These are phyloP conservation scores for Keiferia lycopersicella DNA, from an alignment of 2,888 invertebrate species.

Conservation along the genomic window DNA sequence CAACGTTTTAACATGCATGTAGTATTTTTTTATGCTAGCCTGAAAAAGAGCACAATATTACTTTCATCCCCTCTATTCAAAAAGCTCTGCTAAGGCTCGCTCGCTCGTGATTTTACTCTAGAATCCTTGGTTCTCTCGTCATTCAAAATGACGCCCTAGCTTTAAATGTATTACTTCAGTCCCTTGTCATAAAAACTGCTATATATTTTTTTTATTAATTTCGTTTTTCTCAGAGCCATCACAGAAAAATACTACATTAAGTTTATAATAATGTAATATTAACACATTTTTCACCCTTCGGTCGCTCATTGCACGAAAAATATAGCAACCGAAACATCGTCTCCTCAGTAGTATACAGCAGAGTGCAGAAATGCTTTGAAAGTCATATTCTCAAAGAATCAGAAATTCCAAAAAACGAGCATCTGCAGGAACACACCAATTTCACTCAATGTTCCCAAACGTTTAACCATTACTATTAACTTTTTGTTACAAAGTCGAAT, in stretches of 20 bases:
- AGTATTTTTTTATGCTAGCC: not conserved
- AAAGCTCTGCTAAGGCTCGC: no score
- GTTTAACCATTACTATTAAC: no score
- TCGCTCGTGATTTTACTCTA: no score
- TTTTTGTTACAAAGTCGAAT: no score
- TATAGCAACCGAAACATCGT: slow-evolving; percentile 23
- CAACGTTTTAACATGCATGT: not conserved
- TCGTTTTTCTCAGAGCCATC: not conserved
- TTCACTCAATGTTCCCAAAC: no score
- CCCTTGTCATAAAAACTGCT: no score
- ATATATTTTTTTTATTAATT: no score
- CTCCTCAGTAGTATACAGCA: slow-evolving; percentile 31
- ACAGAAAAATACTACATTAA: not conserved
- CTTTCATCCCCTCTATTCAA: no score
- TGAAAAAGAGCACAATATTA: no score
- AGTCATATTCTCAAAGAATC: not conserved
- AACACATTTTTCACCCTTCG: not conserved
- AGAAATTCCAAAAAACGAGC: not conserved
- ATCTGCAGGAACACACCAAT: not conserved
- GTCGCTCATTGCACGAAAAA: not conserved
- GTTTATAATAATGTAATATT: not conserved
- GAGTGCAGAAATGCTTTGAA: slow-evolving; percentile 28
- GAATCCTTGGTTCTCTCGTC: no score
- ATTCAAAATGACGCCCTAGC: no score
- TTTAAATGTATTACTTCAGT: no score